Conservation (phyloP, 2,888 invertebrate species). For the Phyllotreta cruciferae region DNA sequence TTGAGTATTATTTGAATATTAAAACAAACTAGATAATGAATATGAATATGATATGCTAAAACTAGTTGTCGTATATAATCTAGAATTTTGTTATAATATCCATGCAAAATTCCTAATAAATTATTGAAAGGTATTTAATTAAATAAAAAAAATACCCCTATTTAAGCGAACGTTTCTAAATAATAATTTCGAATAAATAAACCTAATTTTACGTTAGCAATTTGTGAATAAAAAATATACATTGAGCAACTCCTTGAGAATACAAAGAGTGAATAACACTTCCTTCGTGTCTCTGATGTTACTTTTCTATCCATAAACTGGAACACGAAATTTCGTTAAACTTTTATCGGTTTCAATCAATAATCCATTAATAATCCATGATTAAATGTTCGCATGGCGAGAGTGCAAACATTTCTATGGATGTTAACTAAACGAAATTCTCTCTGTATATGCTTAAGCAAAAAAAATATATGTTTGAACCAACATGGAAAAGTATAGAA, state of each 20-base stretch:
- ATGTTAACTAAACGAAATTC: too few relatives aligned
- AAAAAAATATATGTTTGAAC: too few relatives aligned
- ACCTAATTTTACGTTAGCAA: background rate
- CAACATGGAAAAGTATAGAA: too few relatives aligned
- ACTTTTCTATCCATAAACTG: background rate
- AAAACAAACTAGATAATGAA: too few relatives aligned
- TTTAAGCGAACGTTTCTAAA: background rate
- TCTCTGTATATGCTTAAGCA: too few relatives aligned
- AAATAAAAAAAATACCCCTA: background rate
- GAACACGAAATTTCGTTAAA: conserved; percentile 15
- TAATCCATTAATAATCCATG: conserved; percentile 16
- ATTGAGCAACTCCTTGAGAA: conserved; percentile 27
- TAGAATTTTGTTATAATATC: too few relatives aligned
- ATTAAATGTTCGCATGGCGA: background rate
- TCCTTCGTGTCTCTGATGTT: background rate
- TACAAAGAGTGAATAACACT: background rate
- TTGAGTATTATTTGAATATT: too few relatives aligned
- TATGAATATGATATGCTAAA: too few relatives aligned
- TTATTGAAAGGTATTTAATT: background rate
- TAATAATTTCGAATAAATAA: background rate
- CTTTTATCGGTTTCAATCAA: conserved; percentile 15
- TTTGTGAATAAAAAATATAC: conserved; percentile 1
- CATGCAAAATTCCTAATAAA: background rate
- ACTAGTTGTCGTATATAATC: too few relatives aligned
- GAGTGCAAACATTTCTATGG: too few relatives aligned